phyloP scores from a whole-genome alignment of 2,113 vertebrate species.

The Arothron firmamentum region DNA sequence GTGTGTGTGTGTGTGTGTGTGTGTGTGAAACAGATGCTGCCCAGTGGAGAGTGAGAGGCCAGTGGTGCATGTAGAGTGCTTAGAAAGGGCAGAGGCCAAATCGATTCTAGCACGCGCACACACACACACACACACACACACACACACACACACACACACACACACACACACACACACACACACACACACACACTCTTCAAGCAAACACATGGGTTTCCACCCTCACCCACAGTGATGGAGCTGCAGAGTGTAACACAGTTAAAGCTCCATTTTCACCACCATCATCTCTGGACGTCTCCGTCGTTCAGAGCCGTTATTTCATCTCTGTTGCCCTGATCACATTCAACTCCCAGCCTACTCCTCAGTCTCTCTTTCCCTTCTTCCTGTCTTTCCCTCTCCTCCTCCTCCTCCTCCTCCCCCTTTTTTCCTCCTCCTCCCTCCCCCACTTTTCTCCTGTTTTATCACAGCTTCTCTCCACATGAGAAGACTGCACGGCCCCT shows the following conservation, averaged over 20 bases:
- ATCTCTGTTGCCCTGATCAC: constrained; percentile 17
- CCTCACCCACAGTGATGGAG: constrained; percentile 52
- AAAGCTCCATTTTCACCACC: constrained; percentile 47
- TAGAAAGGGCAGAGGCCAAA: constrained; percentile 66
- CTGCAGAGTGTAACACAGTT: constrained; percentile 57
- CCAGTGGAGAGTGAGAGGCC: constrained; percentile 56
- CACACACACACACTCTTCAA: constrained; percentile 18
- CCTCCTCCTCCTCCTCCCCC: neutral
- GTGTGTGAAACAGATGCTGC: constrained; percentile 71
- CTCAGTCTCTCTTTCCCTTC: constrained; percentile 9
- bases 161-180: constrained; percentile 29
- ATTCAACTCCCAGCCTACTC: constrained; percentile 38
- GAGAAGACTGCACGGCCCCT: constrained; percentile 63
- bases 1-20: constrained; percentile 50
- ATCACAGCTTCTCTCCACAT: constrained; percentile 61
- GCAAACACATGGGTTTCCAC: constrained; percentile 39
- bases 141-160: constrained; percentile 17
- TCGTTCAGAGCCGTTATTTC: constrained; percentile 10
- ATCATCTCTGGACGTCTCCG: constrained; percentile 14
- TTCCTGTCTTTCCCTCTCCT: neutral
- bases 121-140: constrained; percentile 26
- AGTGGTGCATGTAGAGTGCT: constrained; percentile 67
- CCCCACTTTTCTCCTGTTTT: constrained; percentile 30
- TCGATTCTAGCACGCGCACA: constrained; percentile 53
- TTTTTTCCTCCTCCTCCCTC: neutral